Evolutionary conservation across 2,888 invertebrate genomes (phyloP).

Genomic region (Lordiphosa fenestrarum): DNA sequence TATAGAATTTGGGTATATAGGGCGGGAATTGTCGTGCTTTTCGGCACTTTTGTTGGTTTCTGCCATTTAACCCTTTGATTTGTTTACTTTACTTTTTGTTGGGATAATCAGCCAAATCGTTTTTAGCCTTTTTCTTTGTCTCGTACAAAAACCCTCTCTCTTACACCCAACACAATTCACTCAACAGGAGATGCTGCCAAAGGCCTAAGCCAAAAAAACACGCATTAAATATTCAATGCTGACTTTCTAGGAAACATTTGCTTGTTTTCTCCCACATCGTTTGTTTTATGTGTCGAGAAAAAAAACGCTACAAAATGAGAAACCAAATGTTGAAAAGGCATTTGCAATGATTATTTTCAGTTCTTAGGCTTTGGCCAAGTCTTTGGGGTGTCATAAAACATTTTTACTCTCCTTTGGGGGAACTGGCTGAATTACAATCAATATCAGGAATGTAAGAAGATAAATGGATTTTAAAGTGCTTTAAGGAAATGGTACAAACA

Average conservation of each 20-base stretch:
- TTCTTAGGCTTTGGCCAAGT: conserved; percentile 30
- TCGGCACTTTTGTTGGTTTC: conserved; percentile 7
- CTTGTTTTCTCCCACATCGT: conserved; percentile 15
- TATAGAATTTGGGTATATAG: background rate
- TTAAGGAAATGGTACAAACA: conserved; percentile 7
- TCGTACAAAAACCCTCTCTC: background rate
- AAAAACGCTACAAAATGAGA: conserved; percentile 1
- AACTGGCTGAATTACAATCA: conserved; percentile 59
- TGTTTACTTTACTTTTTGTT: conserved; percentile 21
- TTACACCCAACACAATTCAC: conserved; percentile 37
- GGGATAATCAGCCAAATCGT: conserved; percentile 24
- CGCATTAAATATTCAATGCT: conserved; percentile 58
- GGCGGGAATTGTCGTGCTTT: conserved; percentile 19
- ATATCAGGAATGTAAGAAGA: conserved; percentile 47
- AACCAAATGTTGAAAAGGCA: conserved; percentile 13
- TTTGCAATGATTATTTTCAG: conserved; percentile 62
- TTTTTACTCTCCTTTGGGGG: conserved; percentile 27
- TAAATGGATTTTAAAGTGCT: conserved; percentile 30
- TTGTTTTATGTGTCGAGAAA: conserved; percentile 10
- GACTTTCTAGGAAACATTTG: conserved; percentile 14
- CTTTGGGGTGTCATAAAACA: conserved; percentile 68
- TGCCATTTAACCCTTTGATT: conserved; percentile 19
- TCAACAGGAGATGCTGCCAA: conserved; percentile 39
- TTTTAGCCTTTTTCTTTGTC: conserved; percentile 8
- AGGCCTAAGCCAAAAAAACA: conserved; percentile 12